Evolutionary conservation across 2,113 vertebrate genomes (phyloP).

Genomic region (Bungarus multicinctus): DNA sequence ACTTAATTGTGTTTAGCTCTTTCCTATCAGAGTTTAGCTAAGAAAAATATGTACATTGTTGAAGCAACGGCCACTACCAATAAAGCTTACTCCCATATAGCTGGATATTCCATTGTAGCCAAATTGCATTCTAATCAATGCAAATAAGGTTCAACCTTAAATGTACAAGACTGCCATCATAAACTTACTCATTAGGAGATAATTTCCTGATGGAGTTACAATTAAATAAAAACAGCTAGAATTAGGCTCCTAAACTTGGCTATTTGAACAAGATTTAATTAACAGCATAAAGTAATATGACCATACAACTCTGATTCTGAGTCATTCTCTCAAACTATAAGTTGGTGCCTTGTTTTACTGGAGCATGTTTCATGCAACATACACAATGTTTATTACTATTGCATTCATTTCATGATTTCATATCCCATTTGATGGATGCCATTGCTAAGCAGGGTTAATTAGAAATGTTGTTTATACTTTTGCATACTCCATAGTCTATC

Average conservation of each 20-base stretch:
- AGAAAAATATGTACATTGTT: constrained; percentile 45
- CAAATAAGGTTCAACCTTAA: neutral
- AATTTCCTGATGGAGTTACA: neutral
- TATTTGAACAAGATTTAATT: neutral
- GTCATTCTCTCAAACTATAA: neutral
- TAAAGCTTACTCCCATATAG: neutral
- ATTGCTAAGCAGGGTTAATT: neutral
- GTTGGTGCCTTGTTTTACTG: neutral
- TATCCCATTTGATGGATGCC: neutral
- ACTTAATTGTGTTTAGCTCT: constrained; percentile 28
- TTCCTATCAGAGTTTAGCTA: constrained; percentile 49
- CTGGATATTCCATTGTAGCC: neutral
- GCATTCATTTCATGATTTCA: neutral
- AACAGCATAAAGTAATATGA: neutral
- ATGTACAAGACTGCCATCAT: neutral
- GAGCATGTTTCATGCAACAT: neutral
- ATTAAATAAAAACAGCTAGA: neutral
- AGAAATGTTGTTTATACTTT: neutral
- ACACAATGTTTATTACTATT: neutral
- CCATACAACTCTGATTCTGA: neutral
- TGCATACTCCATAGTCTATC: neutral
- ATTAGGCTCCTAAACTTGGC: neutral
- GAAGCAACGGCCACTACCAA: neutral
- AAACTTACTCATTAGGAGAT: neutral
- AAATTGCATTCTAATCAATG: neutral